Base-by-base conservation (phyloP, 23 tunicate species). In the Clavelina lepadiformis region DNA sequence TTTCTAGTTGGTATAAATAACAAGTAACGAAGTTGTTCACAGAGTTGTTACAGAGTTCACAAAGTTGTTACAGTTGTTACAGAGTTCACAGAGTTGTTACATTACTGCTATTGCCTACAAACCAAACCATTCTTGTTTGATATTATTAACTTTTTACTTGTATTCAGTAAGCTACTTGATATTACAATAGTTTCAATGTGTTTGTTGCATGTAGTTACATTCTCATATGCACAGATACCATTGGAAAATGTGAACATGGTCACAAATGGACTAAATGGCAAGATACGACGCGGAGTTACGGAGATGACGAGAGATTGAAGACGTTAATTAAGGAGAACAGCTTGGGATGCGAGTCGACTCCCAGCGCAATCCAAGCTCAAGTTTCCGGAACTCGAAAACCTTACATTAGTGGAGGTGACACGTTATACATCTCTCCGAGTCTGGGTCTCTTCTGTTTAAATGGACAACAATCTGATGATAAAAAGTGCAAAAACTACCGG, bases 341-440 rank as follows among this genome's bases (percentile, higher is more conserved):
- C 51, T 28, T 19, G 24, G 37, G 68, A 21, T 35, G 28, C 7
- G n/a, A 26, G 3, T 8, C 13, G 8, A 11, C 35, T 23, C 72
- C 72, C 19, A 69, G 60, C 32, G 75, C 75, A 23, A 69, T 69
- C 2, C 35, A 69, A 69, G 75, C 63, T 5, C 75, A 54, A 25
- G 25, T 52, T n/a, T 33, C 61, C 20, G 32, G 33, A 20, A 30
- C 63, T 2, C 32, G 63, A 30, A 35, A 34, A 4, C 75, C 75
- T 27, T 69, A 69, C 36, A 46, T 54, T 34, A 53, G 20, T 11
- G 63, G 63, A 5, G 75, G 75, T 4, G 35, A 69, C 27, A 30
- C 47, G 24, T 52, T 69, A 4, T 15, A 34, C 3, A 52, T 69
- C 19, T 28, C 19, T 27, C 63, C 75, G 18, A 33, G 11, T 52